Conservation (phyloP, 2,797 vertebrate species). For the Amblyopsis hoosieri region DNA sequence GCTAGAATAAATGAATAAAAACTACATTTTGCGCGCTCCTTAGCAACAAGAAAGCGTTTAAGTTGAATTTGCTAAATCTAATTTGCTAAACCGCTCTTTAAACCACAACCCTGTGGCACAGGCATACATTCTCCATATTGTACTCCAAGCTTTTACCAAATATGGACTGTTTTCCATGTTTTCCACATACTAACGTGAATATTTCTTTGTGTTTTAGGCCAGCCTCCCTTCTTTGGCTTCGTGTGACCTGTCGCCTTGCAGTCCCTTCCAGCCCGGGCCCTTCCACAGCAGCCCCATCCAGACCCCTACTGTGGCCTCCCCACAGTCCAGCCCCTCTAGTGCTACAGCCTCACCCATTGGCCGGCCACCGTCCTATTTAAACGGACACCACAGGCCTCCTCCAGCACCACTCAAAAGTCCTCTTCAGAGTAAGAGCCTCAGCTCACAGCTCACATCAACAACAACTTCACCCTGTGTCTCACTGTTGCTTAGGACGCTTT, state of each 20-base stretch:
- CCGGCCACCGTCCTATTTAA: slow-evolving; percentile 82
- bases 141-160: background rate
- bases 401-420: slow-evolving; percentile 64
- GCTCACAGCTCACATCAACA: too few relatives aligned
- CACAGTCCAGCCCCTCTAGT: slow-evolving; percentile 72
- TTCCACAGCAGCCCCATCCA: slow-evolving; percentile 80
- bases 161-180: background rate
- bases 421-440: slow-evolving; percentile 62
- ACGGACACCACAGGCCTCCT: slow-evolving; percentile 79
- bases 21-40: too few relatives aligned
- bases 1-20: too few relatives aligned
- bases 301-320: slow-evolving; percentile 73
- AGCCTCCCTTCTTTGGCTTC: slow-evolving; percentile 75
- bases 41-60: too few relatives aligned
- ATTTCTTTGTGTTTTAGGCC: slow-evolving; percentile 65
- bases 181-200: background rate
- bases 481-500: too few relatives aligned
- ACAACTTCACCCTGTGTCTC: too few relatives aligned
- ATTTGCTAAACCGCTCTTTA: too few relatives aligned
- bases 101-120: too few relatives aligned
- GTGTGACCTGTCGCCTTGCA: slow-evolving; percentile 62
- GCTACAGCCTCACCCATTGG: slow-evolving; percentile 83
- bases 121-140: background rate
- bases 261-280: slow-evolving; percentile 58
- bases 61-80: too few relatives aligned